These are phyloP conservation scores for Paguma larvata DNA, from an alignment of 2,797 vertebrate species.

Conservation along the genomic window DNA sequence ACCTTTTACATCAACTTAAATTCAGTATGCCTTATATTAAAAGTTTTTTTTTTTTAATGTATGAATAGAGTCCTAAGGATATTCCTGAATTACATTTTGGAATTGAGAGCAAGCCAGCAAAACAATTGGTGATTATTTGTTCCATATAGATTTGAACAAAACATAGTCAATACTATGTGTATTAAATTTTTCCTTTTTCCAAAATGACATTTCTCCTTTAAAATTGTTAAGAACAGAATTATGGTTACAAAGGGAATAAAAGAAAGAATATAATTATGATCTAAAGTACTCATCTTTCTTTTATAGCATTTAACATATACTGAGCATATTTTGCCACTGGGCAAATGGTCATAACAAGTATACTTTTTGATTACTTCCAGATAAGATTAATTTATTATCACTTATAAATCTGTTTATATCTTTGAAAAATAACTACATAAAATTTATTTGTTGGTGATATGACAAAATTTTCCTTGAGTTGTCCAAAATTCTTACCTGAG, in stretches of 20 bases:
- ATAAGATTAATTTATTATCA: constrained; percentile 6
- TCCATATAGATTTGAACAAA: constrained; percentile 25
- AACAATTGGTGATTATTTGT: background rate
- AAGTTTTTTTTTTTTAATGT: background rate
- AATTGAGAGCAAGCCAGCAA: background rate
- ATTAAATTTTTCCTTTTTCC: background rate
- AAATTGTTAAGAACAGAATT: background rate
- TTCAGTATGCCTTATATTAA: background rate
- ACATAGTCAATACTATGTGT: background rate
- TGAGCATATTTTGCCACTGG: background rate
- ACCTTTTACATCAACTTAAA: constrained; percentile 44
- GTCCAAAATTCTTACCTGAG: background rate
- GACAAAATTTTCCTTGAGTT: background rate
- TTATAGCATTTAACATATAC: background rate
- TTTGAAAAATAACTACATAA: background rate
- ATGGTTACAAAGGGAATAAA: background rate
- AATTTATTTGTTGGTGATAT: background rate
- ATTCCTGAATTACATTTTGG: constrained; percentile 1
- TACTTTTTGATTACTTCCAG: background rate
- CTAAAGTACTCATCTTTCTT: background rate
- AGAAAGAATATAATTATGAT: background rate
- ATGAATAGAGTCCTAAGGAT: background rate
- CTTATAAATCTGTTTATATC: background rate
- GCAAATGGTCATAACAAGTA: background rate
- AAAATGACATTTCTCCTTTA: background rate